Conservation (phyloP, 2,113 vertebrate genomes). For the Lontra canadensis region DNA sequence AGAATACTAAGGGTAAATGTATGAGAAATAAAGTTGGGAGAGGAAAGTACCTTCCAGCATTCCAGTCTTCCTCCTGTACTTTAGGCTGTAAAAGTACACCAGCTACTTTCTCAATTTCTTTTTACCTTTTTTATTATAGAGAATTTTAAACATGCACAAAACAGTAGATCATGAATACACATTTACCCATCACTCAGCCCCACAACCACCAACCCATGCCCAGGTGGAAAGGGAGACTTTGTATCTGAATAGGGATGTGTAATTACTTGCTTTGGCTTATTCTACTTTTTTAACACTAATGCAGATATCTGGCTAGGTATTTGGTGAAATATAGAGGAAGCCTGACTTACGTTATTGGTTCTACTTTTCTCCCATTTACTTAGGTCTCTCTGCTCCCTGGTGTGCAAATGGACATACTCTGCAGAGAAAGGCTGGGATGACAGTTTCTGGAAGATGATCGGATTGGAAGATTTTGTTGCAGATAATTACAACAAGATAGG, state of each 20-base stretch:
- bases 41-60: not conserved
- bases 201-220: not conserved
- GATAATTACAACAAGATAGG: conserved; percentile 95
- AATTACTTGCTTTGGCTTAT: not conserved
- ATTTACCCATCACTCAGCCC: not conserved
- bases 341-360: not conserved
- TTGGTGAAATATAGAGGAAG: not conserved
- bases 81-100: not conserved
- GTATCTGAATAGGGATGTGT: not conserved
- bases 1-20: not conserved
- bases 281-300: not conserved
- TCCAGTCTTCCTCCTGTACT: not conserved
- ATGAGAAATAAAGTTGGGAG: not conserved
- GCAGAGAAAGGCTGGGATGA: conserved; percentile 93
- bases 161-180: not conserved
- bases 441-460: conserved; percentile 92
- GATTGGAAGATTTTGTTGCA: conserved; percentile 90
- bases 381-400: conserved; percentile 95
- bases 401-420: conserved; percentile 97
- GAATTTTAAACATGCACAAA: not conserved
- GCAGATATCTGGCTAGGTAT: not conserved
- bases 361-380: not conserved
- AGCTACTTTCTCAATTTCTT: not conserved
- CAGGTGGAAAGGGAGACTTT: not conserved
- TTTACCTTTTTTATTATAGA: not conserved